phyloP scores from a whole-genome alignment of 1,140 invertebrate species.

The Trichonephila clavipes region DNA sequence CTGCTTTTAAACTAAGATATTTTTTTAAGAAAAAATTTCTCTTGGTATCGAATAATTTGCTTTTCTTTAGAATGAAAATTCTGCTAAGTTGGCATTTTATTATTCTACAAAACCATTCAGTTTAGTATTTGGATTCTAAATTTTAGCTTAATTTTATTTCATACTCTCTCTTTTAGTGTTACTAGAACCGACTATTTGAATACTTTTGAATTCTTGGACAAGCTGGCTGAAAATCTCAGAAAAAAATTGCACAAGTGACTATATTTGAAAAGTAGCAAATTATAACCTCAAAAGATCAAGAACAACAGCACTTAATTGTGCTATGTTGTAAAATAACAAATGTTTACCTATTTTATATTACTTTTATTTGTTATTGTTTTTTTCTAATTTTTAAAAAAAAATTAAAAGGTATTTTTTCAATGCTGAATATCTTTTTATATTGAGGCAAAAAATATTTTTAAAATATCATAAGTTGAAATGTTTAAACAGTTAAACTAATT shows the following conservation, averaged over 20 bases:
- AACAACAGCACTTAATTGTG: no score
- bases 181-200: constrained; percentile 94
- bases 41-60: no score
- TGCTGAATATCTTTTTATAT: neutral
- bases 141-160: no score
- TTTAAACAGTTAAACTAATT: no score
- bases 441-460: neutral
- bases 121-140: no score
- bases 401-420: neutral
- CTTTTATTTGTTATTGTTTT: neutral
- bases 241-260: constrained; percentile 83
- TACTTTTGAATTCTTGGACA: constrained; percentile 98
- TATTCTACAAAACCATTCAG: no score
- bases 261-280: neutral
- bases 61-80: no score
- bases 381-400: neutral
- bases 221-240: constrained; percentile 94
- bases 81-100: no score
- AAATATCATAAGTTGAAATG: no score
- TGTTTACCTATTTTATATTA: neutral
- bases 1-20: no score
- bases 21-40: no score
- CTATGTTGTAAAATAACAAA: neutral
- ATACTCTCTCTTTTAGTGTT: constrained; percentile 83
- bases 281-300: neutral